Conservation (phyloP, 2,113 vertebrate species). For the Poecilia latipinna region DNA sequence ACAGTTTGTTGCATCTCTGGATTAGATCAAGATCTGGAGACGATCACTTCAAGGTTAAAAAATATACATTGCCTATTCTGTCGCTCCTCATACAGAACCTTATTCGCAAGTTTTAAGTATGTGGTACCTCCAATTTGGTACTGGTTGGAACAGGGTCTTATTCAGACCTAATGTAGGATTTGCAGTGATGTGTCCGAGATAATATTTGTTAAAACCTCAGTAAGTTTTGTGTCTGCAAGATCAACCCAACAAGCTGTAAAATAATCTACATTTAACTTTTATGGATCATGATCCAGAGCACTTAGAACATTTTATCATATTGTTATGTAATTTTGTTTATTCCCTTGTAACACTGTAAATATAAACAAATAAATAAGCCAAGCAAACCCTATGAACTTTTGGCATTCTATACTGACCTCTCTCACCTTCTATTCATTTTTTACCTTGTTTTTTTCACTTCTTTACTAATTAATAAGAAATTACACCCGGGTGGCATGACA, state of each 20-base stretch:
- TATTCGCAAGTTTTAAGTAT: not conserved
- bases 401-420: not conserved
- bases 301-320: no score
- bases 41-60: not conserved
- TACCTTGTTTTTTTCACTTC: not conserved
- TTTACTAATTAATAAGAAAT: no score
- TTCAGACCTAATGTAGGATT: not conserved
- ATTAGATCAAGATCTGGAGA: not conserved
- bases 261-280: no score
- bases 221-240: no score
- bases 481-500: no score
- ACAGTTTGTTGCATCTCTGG: not conserved
- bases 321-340: not conserved
- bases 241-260: no score
- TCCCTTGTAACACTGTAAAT: not conserved
- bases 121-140: not conserved
- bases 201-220: no score
- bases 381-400: not conserved
- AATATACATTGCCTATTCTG: not conserved
- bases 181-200: no score
- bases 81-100: not conserved
- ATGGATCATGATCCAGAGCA: no score
- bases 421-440: not conserved
- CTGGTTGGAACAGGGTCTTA: not conserved
- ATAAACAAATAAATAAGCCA: not conserved